A percentile compares a stretch with the other conserved stretches of the same genome.
These are phyloP conservation scores for Agonum fuliginosum DNA, from an alignment of 2,888 invertebrate genomes.

Conservation along the genomic window DNA sequence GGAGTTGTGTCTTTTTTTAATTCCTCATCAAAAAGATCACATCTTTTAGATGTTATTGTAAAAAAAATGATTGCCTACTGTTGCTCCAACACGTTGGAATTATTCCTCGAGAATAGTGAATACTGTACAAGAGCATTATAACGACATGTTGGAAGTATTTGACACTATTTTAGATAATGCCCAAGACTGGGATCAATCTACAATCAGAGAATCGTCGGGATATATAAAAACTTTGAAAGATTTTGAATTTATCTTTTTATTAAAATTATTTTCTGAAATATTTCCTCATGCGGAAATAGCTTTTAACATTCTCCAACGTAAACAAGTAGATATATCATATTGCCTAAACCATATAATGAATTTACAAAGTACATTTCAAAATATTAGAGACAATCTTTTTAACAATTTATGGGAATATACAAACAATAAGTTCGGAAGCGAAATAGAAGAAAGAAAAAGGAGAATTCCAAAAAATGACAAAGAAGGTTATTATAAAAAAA, in stretches of 20 bases:
- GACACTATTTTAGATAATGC: conserved; percentile 4
- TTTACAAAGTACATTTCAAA: background rate
- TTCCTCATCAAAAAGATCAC: conserved; percentile 35
- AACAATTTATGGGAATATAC: background rate
- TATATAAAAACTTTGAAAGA: background rate
- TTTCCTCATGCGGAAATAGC: background rate
- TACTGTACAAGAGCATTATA: background rate
- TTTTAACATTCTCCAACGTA: background rate
- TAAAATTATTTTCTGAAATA: background rate
- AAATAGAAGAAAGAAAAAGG: conserved; percentile 1
- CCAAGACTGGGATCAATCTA: background rate
- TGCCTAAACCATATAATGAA: background rate
- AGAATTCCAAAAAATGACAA: background rate
- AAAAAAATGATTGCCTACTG: conserved; percentile 21
- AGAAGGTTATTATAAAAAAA: background rate
- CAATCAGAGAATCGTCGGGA: conserved; percentile 8
- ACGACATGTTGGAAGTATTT: background rate
- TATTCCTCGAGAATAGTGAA: conserved; percentile 3
- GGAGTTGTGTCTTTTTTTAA: conserved; percentile 13
- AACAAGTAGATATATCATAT: background rate
- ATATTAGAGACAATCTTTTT: conserved; percentile 1
- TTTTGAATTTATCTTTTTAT: conserved; percentile 19
- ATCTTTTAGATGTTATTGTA: conserved; percentile 36
- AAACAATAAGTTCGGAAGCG: background rate
- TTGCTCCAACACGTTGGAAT: conserved; percentile 60